phyloP scores from a whole-genome alignment of 2,113 vertebrate species.

The Sylvia atricapilla region DNA sequence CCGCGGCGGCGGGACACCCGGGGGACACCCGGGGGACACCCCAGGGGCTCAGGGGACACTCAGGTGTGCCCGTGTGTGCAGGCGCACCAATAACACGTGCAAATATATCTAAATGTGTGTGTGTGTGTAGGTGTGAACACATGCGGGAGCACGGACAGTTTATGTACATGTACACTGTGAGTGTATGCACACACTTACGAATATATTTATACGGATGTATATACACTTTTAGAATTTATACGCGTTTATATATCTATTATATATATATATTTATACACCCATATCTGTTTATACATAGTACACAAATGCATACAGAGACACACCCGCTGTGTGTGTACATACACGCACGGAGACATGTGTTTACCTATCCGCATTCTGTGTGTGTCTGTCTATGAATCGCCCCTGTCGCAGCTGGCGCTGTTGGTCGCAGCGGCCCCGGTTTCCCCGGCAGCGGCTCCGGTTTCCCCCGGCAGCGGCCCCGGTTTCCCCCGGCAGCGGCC shows the following conservation, averaged over 20 bases:
- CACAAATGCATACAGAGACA: rapidly evolving
- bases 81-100: rapidly evolving
- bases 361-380: rapidly evolving
- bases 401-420: rapidly evolving
- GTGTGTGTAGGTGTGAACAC: too few species aligned
- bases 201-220: rapidly evolving
- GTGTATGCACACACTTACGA: rapidly evolving
- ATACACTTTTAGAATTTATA: rapidly evolving
- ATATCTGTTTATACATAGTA: rapidly evolving
- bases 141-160: not conserved
- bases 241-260: too few species aligned
- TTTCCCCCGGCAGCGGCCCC: too few species aligned
- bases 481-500: too few species aligned
- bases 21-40: not conserved
- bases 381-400: rapidly evolving
- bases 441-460: too few species aligned
- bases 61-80: not conserved
- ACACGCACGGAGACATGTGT: rapidly evolving
- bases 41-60: not conserved
- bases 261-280: not conserved
- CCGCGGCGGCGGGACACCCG: rapidly evolving
- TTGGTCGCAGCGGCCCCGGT: rapidly evolving
- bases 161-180: rapidly evolving
- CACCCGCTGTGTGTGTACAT: rapidly evolving
- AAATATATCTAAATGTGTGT: rapidly evolving